Conservation (phyloP, 2,888 invertebrate species). For the Hermodice carunculata region DNA sequence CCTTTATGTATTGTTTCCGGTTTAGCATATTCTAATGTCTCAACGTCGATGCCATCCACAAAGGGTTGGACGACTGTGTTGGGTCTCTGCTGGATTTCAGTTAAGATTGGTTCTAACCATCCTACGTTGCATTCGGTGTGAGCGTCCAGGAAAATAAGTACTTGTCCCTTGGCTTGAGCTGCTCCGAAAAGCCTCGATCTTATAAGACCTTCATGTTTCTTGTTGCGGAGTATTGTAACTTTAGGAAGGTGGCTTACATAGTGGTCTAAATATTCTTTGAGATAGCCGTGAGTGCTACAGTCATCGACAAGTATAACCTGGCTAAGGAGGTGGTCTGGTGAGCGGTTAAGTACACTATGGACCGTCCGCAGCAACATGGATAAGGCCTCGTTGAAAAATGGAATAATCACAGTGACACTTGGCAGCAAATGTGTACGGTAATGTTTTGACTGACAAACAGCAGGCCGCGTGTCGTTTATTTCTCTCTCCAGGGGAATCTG, state of each 20-base stretch:
- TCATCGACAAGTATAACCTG: conserved; percentile 41
- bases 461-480: conserved; percentile 41
- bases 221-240: conserved; percentile 39
- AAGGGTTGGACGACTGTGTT: conserved; percentile 44
- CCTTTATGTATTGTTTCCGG: conserved; percentile 38
- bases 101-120: conserved; percentile 43
- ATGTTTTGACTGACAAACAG: conserved; percentile 11
- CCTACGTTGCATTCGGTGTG: conserved; percentile 40
- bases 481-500: conserved; percentile 35
- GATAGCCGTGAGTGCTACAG: conserved; percentile 29
- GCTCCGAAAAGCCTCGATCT: conserved; percentile 39
- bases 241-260: conserved; percentile 38
- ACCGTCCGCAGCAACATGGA: conserved; percentile 40
- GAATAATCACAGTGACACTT: conserved; percentile 32
- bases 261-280: conserved; percentile 27
- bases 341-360: conserved; percentile 13
- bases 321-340: conserved; percentile 8
- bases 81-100: conserved; percentile 34
- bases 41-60: conserved; percentile 42
- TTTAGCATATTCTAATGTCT: conserved; percentile 34
- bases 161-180: conserved; percentile 24
- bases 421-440: conserved; percentile 11
- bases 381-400: conserved; percentile 43
- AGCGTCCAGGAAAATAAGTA: conserved; percentile 43
- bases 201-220: conserved; percentile 35